Evolutionary conservation across 2,113 vertebrate species (phyloP), one percentile per base, ranked within the genome.

Genomic region (Procapra przewalskii): DNA sequence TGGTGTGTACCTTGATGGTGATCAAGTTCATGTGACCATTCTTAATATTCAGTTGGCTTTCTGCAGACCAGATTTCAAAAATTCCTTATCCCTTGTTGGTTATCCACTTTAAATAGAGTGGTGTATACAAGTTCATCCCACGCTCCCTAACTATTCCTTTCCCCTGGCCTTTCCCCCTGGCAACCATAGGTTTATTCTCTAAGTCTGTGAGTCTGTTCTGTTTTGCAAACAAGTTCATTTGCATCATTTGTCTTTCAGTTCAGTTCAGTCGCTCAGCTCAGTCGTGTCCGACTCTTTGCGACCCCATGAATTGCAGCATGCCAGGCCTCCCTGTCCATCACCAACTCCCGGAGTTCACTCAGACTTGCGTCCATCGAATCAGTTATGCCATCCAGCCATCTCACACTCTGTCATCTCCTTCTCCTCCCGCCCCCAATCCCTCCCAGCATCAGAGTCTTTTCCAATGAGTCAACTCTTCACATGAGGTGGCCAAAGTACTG

Each of bases 61-160:
- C 52, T 96, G 17, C 75, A 91, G 64, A 87, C 5, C 10, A 90
- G 33, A 88, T 50, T 88, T 96, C 0, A 36, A 87, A 40, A 96
- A 90, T 23, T 27, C 1, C 62, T 88, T 94, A 16, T 29, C 40
- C 33, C 31, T 27, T 43, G 12, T 77, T 77, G 40, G 23, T 77
- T 77, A 77, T 43, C 23, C 40, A 15, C 14, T 7, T 43, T 43
- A 77, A 27, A 43, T 77, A 77, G 2, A 77, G 40, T 43, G 71
- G 2, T 77, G 2, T 15, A 27, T 43, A 77, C 36, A 43, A 27
- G 71, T 43, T 43, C 23, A 15, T 71, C 23, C 3, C 23, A 75
- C 25, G 36, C 19, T 75, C n/a, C n/a, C 67, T 43, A 77, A 43
- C 23, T 27, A 27, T 77, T 27, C 12, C 23, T 43, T 77, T 43